Evolutionary conservation across 2,113 vertebrate species (phyloP).

Genomic region (Elaphurus davidianus): DNA sequence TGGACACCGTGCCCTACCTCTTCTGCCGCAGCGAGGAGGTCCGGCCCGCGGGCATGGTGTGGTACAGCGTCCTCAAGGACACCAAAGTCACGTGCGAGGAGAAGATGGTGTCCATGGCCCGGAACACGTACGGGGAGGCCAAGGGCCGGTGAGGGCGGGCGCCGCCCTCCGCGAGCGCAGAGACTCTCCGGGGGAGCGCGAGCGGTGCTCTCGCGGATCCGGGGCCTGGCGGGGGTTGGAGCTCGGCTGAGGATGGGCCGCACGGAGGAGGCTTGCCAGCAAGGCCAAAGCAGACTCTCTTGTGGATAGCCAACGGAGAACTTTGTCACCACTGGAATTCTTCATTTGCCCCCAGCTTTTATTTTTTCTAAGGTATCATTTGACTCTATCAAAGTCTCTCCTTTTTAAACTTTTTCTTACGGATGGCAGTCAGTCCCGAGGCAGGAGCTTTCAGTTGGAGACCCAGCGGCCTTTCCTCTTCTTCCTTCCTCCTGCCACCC

Average conservation of each 20-base stretch:
- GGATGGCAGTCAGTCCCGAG: constrained; percentile 65
- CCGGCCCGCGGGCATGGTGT: constrained; percentile 85
- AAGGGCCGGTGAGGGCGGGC: constrained; percentile 93
- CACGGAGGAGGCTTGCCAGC: constrained; percentile 67
- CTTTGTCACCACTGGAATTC: constrained; percentile 66
- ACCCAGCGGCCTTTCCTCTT: constrained; percentile 55
- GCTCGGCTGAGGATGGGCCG: constrained; percentile 67
- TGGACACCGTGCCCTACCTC: constrained; percentile 93
- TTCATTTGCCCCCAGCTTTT: constrained; percentile 59
- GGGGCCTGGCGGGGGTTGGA: constrained; percentile 75
- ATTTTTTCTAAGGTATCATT: constrained; percentile 81
- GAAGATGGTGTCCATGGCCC: constrained; percentile 95
- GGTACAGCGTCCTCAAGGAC: constrained; percentile 93
- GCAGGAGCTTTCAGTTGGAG: constrained; percentile 44
- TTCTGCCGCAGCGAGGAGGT: constrained; percentile 92
- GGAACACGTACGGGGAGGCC: constrained; percentile 95
- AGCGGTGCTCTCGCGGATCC: constrained; percentile 56
- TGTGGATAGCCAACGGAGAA: constrained; percentile 56
- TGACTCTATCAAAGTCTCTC: constrained; percentile 76
- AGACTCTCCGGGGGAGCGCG: constrained; percentile 68
- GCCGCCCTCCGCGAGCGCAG: constrained; percentile 69
- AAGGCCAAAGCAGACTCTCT: constrained; percentile 80
- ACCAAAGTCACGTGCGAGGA: constrained; percentile 93
- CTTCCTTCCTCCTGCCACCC: constrained; percentile 25
- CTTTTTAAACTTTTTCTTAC: constrained; percentile 83